phyloP scores from a whole-genome alignment of 2,113 vertebrate genomes.

The Trematomus loennbergii region DNA sequence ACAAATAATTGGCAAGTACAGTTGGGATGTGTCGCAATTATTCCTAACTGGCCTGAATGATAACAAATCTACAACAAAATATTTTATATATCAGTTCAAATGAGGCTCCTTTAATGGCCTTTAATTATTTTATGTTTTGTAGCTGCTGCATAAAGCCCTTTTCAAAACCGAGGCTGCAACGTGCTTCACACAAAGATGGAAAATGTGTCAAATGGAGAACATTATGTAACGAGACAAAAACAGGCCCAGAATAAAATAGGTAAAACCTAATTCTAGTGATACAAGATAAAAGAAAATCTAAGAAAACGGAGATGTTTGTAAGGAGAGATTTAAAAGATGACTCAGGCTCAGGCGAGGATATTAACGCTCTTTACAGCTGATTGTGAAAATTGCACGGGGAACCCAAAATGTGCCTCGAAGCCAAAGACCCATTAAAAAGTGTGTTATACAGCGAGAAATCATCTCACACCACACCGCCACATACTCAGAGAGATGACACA shows the following conservation, averaged over 20 bases:
- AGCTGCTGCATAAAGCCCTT: neutral
- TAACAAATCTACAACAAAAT: too few relatives aligned
- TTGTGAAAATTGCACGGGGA: constrained; percentile 21
- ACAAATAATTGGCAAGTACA: neutral
- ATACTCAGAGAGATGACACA: constrained; percentile 42
- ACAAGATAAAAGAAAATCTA: too few relatives aligned
- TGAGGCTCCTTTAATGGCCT: neutral
- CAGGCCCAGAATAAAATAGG: neutral
- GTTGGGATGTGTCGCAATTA: neutral
- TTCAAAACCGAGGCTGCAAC: neutral
- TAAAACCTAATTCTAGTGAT: neutral
- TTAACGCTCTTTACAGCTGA: constrained; percentile 16
- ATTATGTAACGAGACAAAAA: neutral
- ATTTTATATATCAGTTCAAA: neutral
- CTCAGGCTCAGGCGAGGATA: neutral
- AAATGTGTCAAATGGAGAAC: neutral
- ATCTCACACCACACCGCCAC: constrained; percentile 62
- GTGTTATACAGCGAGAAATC: constrained; percentile 36
- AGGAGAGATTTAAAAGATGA: neutral
- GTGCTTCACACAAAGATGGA: neutral
- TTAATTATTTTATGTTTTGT: neutral
- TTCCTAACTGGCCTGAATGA: neutral
- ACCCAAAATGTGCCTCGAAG: constrained; percentile 14
- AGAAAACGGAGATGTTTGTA: neutral
- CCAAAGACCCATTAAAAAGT: constrained; percentile 42